A percentile compares a stretch with the other conserved stretches of the same genome.
Conservation (phyloP, 2,888 invertebrate species). For the Callyntrura sp. region DNA sequence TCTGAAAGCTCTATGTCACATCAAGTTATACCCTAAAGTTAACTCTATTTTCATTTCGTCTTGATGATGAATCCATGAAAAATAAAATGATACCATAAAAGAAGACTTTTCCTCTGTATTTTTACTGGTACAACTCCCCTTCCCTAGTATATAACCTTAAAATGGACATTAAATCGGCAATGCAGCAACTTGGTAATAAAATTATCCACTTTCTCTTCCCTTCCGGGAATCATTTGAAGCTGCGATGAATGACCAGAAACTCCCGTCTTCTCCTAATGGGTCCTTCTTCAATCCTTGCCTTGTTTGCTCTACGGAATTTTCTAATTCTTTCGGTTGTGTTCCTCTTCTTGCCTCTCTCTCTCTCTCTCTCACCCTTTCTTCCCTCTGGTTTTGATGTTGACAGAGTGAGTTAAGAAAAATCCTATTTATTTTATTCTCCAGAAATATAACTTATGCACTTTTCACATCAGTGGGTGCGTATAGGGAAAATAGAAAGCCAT, state of each 20-base stretch:
- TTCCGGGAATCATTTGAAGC: conserved; percentile 66
- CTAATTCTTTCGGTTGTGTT: neutral
- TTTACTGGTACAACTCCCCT: neutral
- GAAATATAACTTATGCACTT: conserved; percentile 51
- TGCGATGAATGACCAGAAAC: conserved; percentile 66
- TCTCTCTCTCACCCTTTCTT: conserved; percentile 6
- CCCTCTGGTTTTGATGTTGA: conserved; percentile 53
- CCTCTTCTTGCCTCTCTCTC: neutral
- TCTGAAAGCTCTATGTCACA: neutral
- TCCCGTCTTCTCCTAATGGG: conserved; percentile 41
- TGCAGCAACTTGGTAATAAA: conserved; percentile 63
- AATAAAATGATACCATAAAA: conserved; percentile 46
- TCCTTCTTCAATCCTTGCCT: neutral
- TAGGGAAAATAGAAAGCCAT: conserved; percentile 25
- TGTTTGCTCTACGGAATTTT: conserved; percentile 30
- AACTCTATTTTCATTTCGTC: neutral
- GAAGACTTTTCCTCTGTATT: conserved; percentile 27
- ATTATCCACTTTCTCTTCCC: conserved; percentile 65
- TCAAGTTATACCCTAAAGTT: neutral
- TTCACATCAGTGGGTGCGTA: neutral
- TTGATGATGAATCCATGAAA: conserved; percentile 28
- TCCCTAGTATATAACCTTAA: conserved; percentile 50
- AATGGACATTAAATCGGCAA: conserved; percentile 59
- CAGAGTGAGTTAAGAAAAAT: conserved; percentile 50
- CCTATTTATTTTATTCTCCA: conserved; percentile 53